Base-by-base conservation (phyloP, 2,888 invertebrate genomes). In the Platycnemis pennipes region DNA sequence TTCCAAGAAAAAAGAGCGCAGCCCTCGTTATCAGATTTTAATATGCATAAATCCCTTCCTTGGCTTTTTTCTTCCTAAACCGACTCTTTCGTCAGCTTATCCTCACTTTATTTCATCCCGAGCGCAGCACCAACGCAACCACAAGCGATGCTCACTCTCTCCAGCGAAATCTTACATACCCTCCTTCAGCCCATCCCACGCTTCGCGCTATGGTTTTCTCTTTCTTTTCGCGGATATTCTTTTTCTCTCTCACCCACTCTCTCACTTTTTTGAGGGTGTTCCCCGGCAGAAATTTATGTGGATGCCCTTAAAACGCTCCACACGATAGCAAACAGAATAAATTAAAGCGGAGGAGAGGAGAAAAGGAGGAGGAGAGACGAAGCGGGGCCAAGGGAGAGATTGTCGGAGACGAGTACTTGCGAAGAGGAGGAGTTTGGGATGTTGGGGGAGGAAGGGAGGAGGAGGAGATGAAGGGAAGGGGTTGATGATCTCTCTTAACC, bases 251-350 rank as follows among this genome's bases (percentile, higher is more conserved):
- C 16, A 22, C 63, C 1, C 63, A 26, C 63, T 63, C 63, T 26
- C 63, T 26, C 22, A 5, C 63, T 63, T 26, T 63, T 63, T 5
- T 63, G 63, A 26, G 5, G 63, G n/a, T 26, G 63, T n/a, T 63
- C 63, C n/a, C 63, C 63, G 26, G 63, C 26, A 26, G 63, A n/a
- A 63, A 63, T 63, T 63, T 63, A 63, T 63, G 63, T 63, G 63
- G 63, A 63, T 63, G 63, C 63, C n/a, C 63, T 63, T n/a, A 63
- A 63, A 63, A 63, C 26, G 63, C n/a, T 63, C 63, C 63, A 2
- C 5, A n/a, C 63, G 63, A 63, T 63, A 63, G 63, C 63, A 63
- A 63, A 63, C 63, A 63, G 63, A 63, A 63, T 63, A 63, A 63
- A 63, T 63, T 63, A 63, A n/a, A 63, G 63, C 26, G 63, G n/a